phyloP scores from a whole-genome alignment of 1,140 invertebrate species.

The Cyphomyrmex costatus region DNA sequence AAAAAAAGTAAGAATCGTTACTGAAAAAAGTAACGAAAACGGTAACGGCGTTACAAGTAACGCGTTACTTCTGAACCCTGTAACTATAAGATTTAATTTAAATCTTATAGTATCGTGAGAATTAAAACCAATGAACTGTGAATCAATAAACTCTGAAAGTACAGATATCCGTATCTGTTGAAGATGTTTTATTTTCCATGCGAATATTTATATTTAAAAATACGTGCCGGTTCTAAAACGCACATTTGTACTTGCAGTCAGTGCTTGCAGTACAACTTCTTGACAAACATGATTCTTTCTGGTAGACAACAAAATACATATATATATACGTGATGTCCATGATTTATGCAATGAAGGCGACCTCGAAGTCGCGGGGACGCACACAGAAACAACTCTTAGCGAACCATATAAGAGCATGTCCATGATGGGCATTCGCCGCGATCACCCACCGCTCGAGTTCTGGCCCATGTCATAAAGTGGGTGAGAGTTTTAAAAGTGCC shows the following conservation, averaged over 20 bases:
- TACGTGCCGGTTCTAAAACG: background rate
- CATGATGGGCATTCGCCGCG: slow-evolving; percentile 71
- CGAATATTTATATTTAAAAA: background rate
- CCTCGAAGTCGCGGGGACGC: slow-evolving; percentile 68
- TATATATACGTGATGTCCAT: slow-evolving; percentile 36
- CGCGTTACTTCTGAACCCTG: no score
- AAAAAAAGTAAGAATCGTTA: no score
- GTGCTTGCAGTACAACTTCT: slow-evolving; percentile 1
- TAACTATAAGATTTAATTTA: no score
- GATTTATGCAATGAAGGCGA: slow-evolving; percentile 71
- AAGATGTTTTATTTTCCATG: background rate
- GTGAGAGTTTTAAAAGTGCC: slow-evolving; percentile 54
- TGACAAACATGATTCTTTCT: background rate
- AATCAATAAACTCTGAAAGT: no score
- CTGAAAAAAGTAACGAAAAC: no score
- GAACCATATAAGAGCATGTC: slow-evolving; percentile 79
- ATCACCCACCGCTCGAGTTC: slow-evolving; percentile 67
- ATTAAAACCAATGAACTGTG: no score
- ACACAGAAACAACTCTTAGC: slow-evolving; percentile 73
- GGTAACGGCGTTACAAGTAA: no score
- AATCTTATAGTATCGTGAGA: no score
- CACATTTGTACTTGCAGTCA: background rate
- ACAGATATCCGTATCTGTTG: no score
- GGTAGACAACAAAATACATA: slow-evolving; percentile 37
- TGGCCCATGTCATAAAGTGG: background rate